phyloP scores from a whole-genome alignment of 2,113 vertebrate genomes.

The Pongo pygmaeus region DNA sequence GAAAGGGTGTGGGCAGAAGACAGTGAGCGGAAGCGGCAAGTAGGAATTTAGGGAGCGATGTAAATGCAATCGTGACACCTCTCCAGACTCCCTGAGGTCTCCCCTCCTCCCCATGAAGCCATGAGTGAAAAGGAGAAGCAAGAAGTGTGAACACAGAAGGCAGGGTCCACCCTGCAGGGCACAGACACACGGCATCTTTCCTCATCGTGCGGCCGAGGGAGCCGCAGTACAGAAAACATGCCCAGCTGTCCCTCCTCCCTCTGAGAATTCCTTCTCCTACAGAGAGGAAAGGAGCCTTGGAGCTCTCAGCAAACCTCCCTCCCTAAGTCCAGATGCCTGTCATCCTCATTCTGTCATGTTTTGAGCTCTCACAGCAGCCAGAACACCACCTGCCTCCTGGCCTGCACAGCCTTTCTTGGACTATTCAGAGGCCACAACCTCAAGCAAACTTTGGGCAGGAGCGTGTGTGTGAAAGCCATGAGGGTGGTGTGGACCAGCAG shows the following conservation, averaged over 20 bases:
- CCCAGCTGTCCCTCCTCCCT: fast-evolving
- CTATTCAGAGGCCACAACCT: background rate
- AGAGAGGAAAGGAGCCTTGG: background rate
- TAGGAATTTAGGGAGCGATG: fast-evolving
- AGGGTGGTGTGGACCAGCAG: background rate
- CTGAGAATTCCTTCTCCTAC: background rate
- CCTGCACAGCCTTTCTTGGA: background rate
- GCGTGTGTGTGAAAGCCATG: too few species aligned
- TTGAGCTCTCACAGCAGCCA: background rate
- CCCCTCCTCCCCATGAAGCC: background rate
- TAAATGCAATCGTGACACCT: fast-evolving
- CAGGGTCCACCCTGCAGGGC: background rate
- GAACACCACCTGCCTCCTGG: background rate
- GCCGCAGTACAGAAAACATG: fast-evolving
- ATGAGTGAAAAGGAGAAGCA: fast-evolving
- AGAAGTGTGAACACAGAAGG: background rate
- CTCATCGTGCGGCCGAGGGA: fast-evolving
- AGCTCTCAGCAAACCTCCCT: background rate
- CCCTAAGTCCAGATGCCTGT: background rate
- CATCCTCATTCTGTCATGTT: fast-evolving
- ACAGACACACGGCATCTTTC: too few species aligned
- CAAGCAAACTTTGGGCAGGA: background rate
- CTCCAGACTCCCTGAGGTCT: background rate
- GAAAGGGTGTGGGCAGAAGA: background rate
- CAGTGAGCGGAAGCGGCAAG: background rate